Evolutionary conservation across 2,797 vertebrate species (phyloP).

Genomic region (Rhabdophis nuchalis): DNA sequence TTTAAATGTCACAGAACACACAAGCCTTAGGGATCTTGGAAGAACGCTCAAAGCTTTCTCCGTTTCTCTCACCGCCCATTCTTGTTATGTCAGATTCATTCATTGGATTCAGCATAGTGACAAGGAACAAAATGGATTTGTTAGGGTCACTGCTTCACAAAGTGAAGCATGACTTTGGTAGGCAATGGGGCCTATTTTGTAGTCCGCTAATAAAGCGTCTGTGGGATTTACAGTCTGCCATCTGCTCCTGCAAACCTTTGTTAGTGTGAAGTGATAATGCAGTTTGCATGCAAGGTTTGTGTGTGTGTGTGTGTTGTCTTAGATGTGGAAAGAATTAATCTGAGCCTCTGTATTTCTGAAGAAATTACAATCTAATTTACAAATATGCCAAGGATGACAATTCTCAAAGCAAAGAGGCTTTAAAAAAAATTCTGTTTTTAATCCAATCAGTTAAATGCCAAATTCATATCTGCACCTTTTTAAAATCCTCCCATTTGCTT

Average conservation of each 20-base stretch:
- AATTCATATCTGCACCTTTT: background rate
- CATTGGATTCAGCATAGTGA: constrained; percentile 55
- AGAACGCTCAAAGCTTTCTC: constrained; percentile 41
- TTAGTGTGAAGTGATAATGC: constrained; percentile 39
- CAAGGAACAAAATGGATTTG: constrained; percentile 69
- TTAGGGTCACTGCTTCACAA: constrained; percentile 71
- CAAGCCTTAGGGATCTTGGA: background rate
- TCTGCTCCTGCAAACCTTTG: constrained; percentile 68
- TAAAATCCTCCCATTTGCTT: background rate
- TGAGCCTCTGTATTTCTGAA: background rate
- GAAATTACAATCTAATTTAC: background rate
- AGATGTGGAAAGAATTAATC: constrained; percentile 8
- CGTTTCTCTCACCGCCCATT: constrained; percentile 37
- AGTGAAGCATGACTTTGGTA: constrained; percentile 64
- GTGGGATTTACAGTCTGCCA: constrained; percentile 63
- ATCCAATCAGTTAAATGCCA: background rate
- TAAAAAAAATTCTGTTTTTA: background rate
- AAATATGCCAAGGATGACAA: constrained; percentile 27
- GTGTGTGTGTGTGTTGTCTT: constrained; percentile 18
- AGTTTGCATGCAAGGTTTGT: constrained; percentile 44
- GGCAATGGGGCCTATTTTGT: constrained; percentile 54
- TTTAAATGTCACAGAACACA: background rate
- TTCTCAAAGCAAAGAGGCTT: background rate
- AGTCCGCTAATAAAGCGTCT: constrained; percentile 65
- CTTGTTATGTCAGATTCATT: constrained; percentile 56